Base-by-base conservation (phyloP, 2,888 invertebrate genomes). In the Eueremaeus valkanovi region DNA sequence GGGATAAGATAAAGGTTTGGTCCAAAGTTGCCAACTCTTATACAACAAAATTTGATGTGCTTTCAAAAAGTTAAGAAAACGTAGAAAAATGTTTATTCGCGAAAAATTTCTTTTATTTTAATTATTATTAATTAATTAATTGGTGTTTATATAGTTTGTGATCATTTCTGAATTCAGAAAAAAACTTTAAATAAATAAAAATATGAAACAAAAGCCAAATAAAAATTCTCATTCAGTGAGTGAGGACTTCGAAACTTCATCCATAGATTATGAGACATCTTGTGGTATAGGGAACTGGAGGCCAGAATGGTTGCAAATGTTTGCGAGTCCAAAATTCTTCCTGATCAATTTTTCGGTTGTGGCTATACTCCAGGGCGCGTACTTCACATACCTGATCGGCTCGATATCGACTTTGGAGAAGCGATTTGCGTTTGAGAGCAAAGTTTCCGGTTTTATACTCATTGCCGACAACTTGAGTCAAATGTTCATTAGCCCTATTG, bases 391-490 rank as follows among this genome's bases (percentile, higher is more conserved):
- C 33, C 42, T 78, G 13, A 72, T 76, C 24, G 78, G 75, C 2
- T 74, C 55, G 27, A 70, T 77, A n/a, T 74, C 76, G 1, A 78
- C 78, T 2, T 21, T 78, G 0, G 78, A 78, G 55, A 78, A 77
- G 45, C 42, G 78, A 31, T 78, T 73, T 42, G 76, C 77, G 1
- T 78, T 75, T 36, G 76, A 76, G 24, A 73, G 73, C 24, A 78
- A 73, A 72, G 63, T 76, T 8, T 72, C 72, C 1, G 76, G 76
- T 13, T 74, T 78, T 55, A 76, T 78, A 36, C 40, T 78, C 13
- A 78, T 78, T 74, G 78, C 78, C 16, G 78, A 78, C 40, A 78
- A 78, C 42, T 66, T 78, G n/a, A 78, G 78, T 27, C 76, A 73
- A 55, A 73, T 78, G 55, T n/a, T 78, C n/a, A 66, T 76, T 55